Conservation (phyloP, 1,140 invertebrate genomes). For the Heliconius nattereri region DNA sequence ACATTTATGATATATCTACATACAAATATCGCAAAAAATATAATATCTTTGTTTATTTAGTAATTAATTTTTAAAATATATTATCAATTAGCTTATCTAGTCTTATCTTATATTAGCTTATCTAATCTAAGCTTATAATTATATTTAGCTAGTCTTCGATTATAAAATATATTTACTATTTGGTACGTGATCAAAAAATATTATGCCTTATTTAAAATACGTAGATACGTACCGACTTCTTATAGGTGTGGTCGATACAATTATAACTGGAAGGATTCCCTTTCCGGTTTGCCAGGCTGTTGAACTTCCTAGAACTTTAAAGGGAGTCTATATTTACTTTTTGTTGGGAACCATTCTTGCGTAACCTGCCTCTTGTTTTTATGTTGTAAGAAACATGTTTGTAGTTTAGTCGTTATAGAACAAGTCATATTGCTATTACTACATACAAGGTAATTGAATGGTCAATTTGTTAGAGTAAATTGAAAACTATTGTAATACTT, state of each 20-base stretch:
- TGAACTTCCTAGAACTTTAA: constrained; percentile 70
- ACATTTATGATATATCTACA: too few relatives aligned
- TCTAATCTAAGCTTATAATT: too few relatives aligned
- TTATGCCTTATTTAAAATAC: not conserved
- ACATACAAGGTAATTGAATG: not conserved
- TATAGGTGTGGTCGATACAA: constrained; percentile 31
- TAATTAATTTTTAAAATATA: too few relatives aligned
- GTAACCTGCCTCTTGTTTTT: constrained; percentile 65
- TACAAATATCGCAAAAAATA: not conserved
- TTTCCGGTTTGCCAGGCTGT: constrained; percentile 60
- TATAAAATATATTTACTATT: not conserved
- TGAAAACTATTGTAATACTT: not conserved
- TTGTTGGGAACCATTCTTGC: constrained; percentile 65
- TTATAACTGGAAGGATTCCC: constrained; percentile 42
- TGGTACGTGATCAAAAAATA: not conserved
- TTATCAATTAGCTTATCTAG: too few relatives aligned
- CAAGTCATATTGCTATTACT: constrained; percentile 21
- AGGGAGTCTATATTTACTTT: constrained; percentile 60
- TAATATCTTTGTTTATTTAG: not conserved
- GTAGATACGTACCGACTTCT: not conserved
- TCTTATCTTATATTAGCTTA: too few relatives aligned
- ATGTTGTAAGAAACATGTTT: constrained; percentile 53
- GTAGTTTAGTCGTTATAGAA: constrained; percentile 34
- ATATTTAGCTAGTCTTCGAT: too few relatives aligned
- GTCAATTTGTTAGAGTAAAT: not conserved